Conservation (phyloP, 2,797 vertebrate species). For the Alcedo atthis region DNA sequence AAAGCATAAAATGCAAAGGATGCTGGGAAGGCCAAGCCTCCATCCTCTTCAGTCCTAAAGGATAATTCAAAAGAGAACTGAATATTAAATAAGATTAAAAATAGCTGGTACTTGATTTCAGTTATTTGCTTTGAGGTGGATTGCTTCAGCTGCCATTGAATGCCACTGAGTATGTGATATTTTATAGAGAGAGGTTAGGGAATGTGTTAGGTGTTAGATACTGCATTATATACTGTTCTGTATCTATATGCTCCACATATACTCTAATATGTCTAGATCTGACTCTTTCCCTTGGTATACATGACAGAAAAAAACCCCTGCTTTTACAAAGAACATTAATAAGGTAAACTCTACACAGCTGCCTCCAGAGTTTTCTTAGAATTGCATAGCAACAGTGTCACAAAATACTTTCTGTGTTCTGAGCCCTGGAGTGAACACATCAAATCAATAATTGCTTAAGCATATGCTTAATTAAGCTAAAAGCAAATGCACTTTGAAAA, state of each 20-base stretch:
- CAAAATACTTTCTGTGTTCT: slow-evolving; percentile 14
- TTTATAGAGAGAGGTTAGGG: neutral
- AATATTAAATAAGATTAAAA: neutral
- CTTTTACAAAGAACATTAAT: neutral
- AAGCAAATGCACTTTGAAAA: slow-evolving; percentile 31
- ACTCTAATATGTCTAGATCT: neutral
- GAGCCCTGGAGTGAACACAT: slow-evolving; percentile 9
- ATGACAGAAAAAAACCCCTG: neutral
- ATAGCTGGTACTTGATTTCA: neutral
- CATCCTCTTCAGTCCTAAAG: neutral
- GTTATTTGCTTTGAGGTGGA: neutral
- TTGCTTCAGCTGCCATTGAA: neutral
- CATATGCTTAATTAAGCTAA: slow-evolving; percentile 50
- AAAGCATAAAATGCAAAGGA: neutral
- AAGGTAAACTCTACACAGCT: neutral
- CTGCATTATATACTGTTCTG: neutral
- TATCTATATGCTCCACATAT: neutral
- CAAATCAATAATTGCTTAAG: slow-evolving; percentile 63
- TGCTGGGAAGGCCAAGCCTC: neutral
- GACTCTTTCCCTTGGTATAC: neutral
- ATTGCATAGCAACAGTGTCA: neutral
- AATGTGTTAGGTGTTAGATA: neutral
- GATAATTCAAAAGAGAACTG: neutral
- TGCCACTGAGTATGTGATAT: neutral
- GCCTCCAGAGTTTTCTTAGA: neutral